Conservation (phyloP, 2,797 vertebrate species). For the Rhinella marina region DNA sequence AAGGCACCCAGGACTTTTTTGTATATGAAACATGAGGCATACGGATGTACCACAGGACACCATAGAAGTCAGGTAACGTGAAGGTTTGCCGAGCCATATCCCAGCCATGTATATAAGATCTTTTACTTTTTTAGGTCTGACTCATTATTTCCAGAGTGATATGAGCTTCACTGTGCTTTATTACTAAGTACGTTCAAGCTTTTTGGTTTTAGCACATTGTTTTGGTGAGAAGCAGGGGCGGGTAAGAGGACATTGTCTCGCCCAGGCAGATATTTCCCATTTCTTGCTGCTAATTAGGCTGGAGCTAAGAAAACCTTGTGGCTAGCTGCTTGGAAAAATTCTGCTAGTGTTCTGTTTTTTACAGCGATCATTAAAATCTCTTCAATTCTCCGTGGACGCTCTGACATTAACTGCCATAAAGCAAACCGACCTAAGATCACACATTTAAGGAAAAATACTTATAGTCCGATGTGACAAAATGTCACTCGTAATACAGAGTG, state of each 20-base stretch:
- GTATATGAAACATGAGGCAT: background rate
- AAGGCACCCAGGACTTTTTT: background rate
- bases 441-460: constrained; percentile 17
- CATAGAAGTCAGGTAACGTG: background rate
- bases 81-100: background rate
- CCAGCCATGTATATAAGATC: background rate
- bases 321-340: constrained; percentile 11
- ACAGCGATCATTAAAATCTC: constrained; percentile 49
- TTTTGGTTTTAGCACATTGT: background rate
- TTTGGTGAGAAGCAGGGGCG: background rate
- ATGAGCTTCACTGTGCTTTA: background rate
- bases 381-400: constrained; percentile 33
- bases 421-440: background rate
- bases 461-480: constrained; percentile 45
- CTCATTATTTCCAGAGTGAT: background rate
- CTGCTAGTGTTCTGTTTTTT: background rate
- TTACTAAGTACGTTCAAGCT: too few relatives aligned
- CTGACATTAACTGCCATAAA: constrained; percentile 40
- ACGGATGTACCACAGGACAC: background rate
- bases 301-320: constrained; percentile 19
- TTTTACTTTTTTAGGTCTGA: background rate
- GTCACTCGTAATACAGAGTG: constrained; percentile 32
- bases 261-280: background rate
- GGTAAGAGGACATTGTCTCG: background rate
- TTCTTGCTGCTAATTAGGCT: constrained; percentile 48